phyloP scores from a whole-genome alignment of 2,888 invertebrate genomes.

The Chrysopilus asiliformis region DNA sequence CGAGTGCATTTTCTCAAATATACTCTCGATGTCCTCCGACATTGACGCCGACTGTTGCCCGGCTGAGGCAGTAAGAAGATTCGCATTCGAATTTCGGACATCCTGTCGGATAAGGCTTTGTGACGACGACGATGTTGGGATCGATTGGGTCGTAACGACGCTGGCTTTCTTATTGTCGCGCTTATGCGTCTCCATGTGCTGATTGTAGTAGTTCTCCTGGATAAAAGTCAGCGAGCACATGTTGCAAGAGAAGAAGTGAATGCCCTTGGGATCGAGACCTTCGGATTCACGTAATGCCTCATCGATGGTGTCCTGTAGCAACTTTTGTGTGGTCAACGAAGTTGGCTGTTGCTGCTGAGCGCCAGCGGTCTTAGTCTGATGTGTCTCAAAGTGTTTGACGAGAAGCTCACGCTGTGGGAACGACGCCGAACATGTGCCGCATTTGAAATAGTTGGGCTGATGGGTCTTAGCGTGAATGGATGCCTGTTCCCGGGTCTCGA shows the following conservation, averaged over 20 bases:
- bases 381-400: conserved; percentile 35
- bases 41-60: conserved; percentile 17
- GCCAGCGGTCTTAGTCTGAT: conserved; percentile 22
- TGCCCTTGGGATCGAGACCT: conserved; percentile 20
- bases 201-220: conserved; percentile 35
- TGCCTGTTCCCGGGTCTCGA: conserved; percentile 35
- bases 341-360: conserved; percentile 17
- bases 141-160: conserved; percentile 8
- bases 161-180: conserved; percentile 23
- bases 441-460: conserved; percentile 35
- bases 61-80: conserved; percentile 10
- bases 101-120: conserved; percentile 17
- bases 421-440: conserved; percentile 33
- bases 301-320: conserved; percentile 35
- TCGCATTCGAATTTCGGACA: conserved; percentile 21
- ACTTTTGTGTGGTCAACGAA: conserved; percentile 28
- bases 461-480: conserved; percentile 36
- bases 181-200: conserved; percentile 37
- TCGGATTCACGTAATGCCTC: conserved; percentile 35
- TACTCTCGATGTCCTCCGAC: conserved; percentile 35
- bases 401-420: conserved; percentile 34
- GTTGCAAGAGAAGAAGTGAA: conserved; percentile 37
- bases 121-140: conserved; percentile 8
- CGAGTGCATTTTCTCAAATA: conserved; percentile 37
- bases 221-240: conserved; percentile 37